Evolutionary conservation across 2,113 vertebrate genomes (phyloP), one percentile per base, ranked within the genome.

Genomic region (Brachyhypopomus gauderio): DNA sequence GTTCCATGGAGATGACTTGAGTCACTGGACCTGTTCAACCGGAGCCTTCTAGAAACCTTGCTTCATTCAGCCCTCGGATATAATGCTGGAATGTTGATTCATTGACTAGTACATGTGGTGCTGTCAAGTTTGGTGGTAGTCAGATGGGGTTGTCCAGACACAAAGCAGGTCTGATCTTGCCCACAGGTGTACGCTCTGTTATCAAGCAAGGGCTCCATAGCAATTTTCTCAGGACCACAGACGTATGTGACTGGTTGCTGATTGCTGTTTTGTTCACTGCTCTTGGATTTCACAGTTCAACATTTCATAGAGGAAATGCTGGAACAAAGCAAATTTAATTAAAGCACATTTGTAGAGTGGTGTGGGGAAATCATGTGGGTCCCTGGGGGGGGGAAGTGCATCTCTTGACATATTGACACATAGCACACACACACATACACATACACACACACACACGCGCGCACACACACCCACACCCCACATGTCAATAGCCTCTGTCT

Each of bases 111-210:
- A 72, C 74, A 36, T 36, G 34, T 45, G 23, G 72, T 69, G 58
- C 60, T 56, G 41, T 56, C 72, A 60, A 59, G 3, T 34, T 77
- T 41, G 14, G 55, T 23, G 41, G 55, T 36, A 38, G 70, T 71
- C 69, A 78, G 86, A 87, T 88, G 84, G 74, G 88, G 89, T 88
- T 85, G 84, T 86, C 86, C 78, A 79, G 90, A 85, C 41, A 23
- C 72, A 78, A 82, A 72, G 85, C 82, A 86, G 79, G 87, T 80
- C 87, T 81, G 72, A 84, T 87, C 87, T 76, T 89, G 88, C 87
- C 82, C 22, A n/a, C 22, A 22, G 5, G 8, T 11, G 9, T 20
- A 19, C 12, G 22, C 55, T 72, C 69, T 63, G 74, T 80, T 78
- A 85, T 77, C 74, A 58, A 73, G 71, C 25, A 2, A 72, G 9